Evolutionary conservation across 2,797 vertebrate species (phyloP).

Genomic region (Mustela erminea): DNA sequence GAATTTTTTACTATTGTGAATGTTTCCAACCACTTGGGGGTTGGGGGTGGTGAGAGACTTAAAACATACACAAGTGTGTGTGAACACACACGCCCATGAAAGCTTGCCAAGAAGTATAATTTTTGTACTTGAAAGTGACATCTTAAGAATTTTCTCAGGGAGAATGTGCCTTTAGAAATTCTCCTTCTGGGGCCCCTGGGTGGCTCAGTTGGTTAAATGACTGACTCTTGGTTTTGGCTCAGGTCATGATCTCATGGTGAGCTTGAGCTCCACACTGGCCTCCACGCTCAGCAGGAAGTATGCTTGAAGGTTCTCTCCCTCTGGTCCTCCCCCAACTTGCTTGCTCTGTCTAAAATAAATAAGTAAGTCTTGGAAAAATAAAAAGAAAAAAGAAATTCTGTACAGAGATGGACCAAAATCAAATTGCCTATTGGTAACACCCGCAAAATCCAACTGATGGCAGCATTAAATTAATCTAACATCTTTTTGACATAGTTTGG

Average conservation of each 20-base stretch:
- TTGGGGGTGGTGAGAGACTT: background rate
- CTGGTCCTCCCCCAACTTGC: accelerated
- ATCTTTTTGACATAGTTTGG: too few species aligned
- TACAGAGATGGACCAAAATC: background rate
- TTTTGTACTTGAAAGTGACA: background rate
- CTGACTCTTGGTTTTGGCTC: background rate
- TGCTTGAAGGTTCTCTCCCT: background rate
- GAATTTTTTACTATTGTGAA: background rate
- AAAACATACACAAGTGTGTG: background rate
- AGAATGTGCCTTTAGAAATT: background rate
- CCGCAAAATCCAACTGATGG: background rate
- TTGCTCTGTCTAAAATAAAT: background rate
- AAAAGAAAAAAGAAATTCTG: background rate
- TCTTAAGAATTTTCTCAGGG: background rate
- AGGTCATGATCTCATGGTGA: background rate
- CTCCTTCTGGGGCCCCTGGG: background rate
- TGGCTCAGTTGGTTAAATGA: background rate
- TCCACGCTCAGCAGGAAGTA: accelerated
- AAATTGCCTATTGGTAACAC: background rate
- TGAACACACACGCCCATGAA: background rate
- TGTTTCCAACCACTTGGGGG: background rate
- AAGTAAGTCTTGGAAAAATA: background rate
- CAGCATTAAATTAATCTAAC: background rate
- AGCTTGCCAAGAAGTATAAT: background rate
- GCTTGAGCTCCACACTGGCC: background rate